phyloP scores from a whole-genome alignment of 2,113 vertebrate genomes.

The Hylia prasina region DNA sequence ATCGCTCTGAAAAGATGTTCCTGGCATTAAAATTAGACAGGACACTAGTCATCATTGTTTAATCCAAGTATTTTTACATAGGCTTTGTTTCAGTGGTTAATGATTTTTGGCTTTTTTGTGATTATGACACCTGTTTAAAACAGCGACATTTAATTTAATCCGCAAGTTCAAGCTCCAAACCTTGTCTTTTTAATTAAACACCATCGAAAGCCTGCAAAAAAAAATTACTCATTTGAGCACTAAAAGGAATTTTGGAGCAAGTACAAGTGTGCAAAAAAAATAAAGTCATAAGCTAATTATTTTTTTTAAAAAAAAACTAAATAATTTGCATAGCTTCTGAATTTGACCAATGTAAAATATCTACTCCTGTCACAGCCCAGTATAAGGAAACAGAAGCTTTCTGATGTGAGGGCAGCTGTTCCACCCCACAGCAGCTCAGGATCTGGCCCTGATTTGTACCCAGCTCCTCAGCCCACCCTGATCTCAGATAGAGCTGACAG shows the following conservation, averaged over 20 bases:
- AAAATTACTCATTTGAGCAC: not conserved
- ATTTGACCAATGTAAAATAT: not conserved
- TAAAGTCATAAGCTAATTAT: not conserved
- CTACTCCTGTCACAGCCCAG: not conserved
- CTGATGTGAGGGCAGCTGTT: not conserved
- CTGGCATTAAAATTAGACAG: not conserved
- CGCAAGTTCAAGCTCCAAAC: not conserved
- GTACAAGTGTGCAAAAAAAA: not conserved
- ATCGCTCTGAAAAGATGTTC: not conserved
- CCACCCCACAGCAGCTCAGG: not conserved
- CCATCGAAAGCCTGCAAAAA: not conserved
- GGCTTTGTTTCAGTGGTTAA: not conserved
- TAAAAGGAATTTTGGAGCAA: not conserved
- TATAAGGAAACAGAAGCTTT: not conserved
- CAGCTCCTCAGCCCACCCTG: not conserved
- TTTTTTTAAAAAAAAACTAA: not conserved
- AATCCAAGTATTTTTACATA: not conserved
- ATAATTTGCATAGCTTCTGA: not conserved
- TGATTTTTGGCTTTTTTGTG: not conserved
- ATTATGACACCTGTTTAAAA: not conserved
- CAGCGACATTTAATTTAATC: not conserved
- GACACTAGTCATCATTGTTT: not conserved
- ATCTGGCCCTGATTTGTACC: not conserved
- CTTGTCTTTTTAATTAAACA: constrained; percentile 25
- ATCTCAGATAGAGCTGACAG: not conserved